Percentiles rank a stretch among this genome's conserved stretches.
Conservation (phyloP, 2,888 invertebrate genomes). For the Habroteleia sp. region DNA sequence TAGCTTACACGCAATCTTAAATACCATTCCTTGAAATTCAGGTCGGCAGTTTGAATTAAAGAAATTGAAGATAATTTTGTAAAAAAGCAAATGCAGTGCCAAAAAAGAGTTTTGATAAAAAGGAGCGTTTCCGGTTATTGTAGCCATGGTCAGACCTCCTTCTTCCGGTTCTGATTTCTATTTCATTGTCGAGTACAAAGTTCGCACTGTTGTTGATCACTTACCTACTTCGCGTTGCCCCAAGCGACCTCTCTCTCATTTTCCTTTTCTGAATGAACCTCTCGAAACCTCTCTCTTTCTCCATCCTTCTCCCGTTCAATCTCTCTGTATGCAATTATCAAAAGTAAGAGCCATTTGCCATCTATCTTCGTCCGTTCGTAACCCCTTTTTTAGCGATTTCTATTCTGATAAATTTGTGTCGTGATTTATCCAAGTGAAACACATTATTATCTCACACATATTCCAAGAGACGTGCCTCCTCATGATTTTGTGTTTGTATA, state of each 20-base stretch:
- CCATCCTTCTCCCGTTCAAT: conserved; percentile 25
- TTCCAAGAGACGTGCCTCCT: conserved; percentile 10
- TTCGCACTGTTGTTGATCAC: conserved; percentile 62
- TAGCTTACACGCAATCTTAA: not conserved
- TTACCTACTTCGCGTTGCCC: conserved; percentile 56
- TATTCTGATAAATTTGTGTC: conserved; percentile 52
- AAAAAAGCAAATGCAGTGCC: conserved; percentile 18
- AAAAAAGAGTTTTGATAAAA: conserved; percentile 38
- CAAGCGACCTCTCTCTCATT: conserved; percentile 55
- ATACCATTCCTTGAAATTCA: not conserved
- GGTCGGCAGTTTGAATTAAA: not conserved
- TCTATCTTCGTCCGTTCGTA: conserved; percentile 58
- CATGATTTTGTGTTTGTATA: conserved; percentile 3
- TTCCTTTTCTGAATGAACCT: conserved; percentile 57
- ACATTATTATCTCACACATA: conserved; percentile 52
- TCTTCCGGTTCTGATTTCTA: conserved; percentile 73
- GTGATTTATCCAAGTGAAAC: conserved; percentile 59
- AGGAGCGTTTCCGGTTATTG: conserved; percentile 68
- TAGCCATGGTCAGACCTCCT: conserved; percentile 64
- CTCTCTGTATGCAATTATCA: conserved; percentile 51
- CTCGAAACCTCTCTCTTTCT: conserved; percentile 48
- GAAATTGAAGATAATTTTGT: conserved; percentile 14
- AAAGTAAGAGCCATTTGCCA: conserved; percentile 63
- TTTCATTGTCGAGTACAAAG: conserved; percentile 67
- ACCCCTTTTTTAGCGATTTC: conserved; percentile 54